These are phyloP conservation scores for Alosa sapidissima DNA, from an alignment of 2,797 vertebrate species.

Conservation along the genomic window DNA sequence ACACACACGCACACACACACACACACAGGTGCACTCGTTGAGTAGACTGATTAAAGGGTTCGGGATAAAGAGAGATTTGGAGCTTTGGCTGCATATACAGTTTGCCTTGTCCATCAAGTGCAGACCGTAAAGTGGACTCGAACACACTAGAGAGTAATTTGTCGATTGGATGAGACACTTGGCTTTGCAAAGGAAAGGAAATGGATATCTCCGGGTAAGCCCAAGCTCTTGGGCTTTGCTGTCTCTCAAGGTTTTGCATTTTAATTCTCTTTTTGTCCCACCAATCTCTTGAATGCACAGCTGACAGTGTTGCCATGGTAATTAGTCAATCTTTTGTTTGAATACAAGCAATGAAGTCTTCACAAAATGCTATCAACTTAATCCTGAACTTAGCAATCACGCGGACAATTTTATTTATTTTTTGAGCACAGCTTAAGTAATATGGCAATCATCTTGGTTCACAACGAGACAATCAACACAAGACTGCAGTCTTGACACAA, in stretches of 20 bases:
- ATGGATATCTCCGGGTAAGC: background rate
- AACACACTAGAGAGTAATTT: too few relatives aligned
- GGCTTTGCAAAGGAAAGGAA: background rate
- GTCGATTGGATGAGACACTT: background rate
- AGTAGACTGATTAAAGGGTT: too few relatives aligned
- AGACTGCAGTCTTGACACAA: too few relatives aligned
- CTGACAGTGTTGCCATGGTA: background rate
- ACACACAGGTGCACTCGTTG: too few relatives aligned
- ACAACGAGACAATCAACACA: background rate
- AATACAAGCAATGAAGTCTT: background rate
- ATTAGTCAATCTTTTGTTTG: background rate
- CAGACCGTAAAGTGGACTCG: too few relatives aligned
- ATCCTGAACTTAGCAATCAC: background rate
- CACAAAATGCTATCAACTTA: background rate
- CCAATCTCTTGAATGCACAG: background rate
- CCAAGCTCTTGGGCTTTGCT: background rate
- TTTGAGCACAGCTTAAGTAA: background rate
- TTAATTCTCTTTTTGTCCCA: background rate
- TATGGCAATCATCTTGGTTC: background rate
- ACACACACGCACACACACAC: too few relatives aligned
- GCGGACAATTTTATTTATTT: background rate
- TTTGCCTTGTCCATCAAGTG: too few relatives aligned
- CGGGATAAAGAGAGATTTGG: too few relatives aligned
- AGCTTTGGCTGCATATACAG: too few relatives aligned
- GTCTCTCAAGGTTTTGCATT: background rate